phyloP scores from a whole-genome alignment of 2,113 vertebrate genomes.

The Grantiella picta region DNA sequence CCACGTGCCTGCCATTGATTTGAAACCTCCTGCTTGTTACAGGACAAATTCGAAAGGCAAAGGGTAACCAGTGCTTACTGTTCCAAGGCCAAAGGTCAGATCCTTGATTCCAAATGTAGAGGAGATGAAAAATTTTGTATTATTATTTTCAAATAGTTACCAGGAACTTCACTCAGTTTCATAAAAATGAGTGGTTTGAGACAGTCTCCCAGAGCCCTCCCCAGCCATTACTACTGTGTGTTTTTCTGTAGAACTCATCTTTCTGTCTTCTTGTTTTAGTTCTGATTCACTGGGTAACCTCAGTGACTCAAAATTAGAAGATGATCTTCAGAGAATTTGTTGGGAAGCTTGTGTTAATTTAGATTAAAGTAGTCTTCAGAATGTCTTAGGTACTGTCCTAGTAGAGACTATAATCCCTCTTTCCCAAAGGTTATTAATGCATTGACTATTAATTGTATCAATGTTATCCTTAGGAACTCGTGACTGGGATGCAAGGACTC shows the following conservation, averaged over 20 bases:
- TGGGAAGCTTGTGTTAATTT: background rate
- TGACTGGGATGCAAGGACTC: background rate
- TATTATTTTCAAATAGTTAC: background rate
- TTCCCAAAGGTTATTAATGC: constrained; percentile 43
- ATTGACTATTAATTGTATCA: constrained; percentile 24
- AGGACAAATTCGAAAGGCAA: background rate
- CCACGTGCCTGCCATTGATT: background rate
- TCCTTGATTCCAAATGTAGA: background rate
- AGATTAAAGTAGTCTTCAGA: background rate
- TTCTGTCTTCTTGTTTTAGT: background rate
- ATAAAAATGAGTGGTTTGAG: background rate
- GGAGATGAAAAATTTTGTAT: background rate
- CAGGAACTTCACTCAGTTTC: background rate
- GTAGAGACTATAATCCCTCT: background rate
- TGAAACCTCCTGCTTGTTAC: background rate
- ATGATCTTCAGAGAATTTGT: background rate
- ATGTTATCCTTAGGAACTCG: background rate
- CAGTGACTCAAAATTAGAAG: background rate
- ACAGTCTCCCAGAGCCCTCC: background rate
- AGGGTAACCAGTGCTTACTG: background rate
- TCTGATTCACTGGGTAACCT: background rate
- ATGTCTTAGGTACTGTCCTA: background rate
- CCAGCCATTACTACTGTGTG: accelerated
- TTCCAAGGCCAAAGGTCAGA: background rate
- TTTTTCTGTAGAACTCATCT: background rate